Conservation (phyloP, 2,797 vertebrate genomes). For the Cercopithecus petaurista region DNA sequence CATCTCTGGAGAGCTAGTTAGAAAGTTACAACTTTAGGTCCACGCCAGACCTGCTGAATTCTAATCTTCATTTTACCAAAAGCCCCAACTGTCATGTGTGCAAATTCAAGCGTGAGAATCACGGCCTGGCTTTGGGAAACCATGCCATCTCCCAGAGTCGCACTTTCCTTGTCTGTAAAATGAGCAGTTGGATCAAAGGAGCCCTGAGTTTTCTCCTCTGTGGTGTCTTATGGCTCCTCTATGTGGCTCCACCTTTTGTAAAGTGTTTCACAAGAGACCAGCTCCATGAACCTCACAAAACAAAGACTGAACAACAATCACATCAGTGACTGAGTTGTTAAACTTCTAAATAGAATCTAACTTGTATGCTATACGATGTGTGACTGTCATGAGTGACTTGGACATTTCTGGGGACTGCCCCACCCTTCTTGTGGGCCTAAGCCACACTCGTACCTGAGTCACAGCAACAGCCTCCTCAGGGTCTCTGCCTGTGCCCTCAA, state of each 20-base stretch:
- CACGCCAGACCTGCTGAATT: too few species aligned
- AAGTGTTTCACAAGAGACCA: neutral
- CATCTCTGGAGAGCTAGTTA: too few species aligned
- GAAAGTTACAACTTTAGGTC: neutral
- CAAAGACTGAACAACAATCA: neutral
- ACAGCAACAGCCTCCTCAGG: neutral
- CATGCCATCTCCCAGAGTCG: neutral
- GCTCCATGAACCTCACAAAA: neutral
- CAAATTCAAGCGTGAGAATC: neutral
- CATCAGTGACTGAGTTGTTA: too few species aligned
- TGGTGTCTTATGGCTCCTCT: neutral
- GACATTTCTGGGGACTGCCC: neutral
- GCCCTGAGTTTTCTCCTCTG: neutral
- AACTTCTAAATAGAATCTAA: neutral
- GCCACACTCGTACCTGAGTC: neutral
- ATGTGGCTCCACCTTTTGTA: neutral
- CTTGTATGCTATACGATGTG: neutral
- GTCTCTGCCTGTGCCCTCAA: neutral
- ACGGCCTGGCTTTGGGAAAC: neutral
- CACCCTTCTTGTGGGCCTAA: neutral
- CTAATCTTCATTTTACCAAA: neutral
- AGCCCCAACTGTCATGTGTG: too few species aligned
- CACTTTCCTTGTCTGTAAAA: neutral
- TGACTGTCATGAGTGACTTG: neutral
- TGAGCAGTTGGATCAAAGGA: neutral